These are phyloP conservation scores for Pelusios castaneus DNA, from an alignment of 2,113 vertebrate species.

Conservation along the genomic window DNA sequence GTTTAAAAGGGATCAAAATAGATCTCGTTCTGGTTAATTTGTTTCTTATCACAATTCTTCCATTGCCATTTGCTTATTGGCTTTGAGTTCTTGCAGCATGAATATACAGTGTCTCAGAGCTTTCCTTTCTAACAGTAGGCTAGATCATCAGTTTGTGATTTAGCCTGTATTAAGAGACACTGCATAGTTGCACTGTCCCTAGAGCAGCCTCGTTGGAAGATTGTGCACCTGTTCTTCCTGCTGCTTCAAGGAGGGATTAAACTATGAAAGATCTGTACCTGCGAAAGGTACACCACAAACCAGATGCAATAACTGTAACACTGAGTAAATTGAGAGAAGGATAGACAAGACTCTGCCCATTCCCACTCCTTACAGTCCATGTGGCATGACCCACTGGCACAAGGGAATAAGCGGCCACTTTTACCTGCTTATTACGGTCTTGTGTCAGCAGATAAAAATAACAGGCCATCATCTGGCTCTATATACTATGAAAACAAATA, in stretches of 20 bases:
- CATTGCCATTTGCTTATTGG: constrained; percentile 19
- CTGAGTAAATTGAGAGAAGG: neutral
- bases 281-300: too few species aligned
- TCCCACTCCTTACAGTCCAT: neutral
- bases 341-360: neutral
- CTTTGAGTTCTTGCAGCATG: neutral
- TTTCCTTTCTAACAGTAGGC: neutral
- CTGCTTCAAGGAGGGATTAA: too few species aligned
- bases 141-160: neutral
- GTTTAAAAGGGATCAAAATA: neutral
- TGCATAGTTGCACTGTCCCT: neutral
- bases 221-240: neutral
- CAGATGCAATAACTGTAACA: too few species aligned
- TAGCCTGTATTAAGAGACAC: neutral
- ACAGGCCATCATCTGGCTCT: neutral
- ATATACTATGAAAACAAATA: neutral
- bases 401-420: neutral
- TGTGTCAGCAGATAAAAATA: neutral
- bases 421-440: neutral
- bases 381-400: neutral
- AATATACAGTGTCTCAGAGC: neutral
- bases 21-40: constrained; percentile 11
- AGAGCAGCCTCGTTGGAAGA: neutral
- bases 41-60: neutral
- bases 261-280: too few species aligned